Evolutionary conservation across 1,140 invertebrate genomes (phyloP), one percentile per base, ranked within the genome.

Genomic region (Micrasema longulum): DNA sequence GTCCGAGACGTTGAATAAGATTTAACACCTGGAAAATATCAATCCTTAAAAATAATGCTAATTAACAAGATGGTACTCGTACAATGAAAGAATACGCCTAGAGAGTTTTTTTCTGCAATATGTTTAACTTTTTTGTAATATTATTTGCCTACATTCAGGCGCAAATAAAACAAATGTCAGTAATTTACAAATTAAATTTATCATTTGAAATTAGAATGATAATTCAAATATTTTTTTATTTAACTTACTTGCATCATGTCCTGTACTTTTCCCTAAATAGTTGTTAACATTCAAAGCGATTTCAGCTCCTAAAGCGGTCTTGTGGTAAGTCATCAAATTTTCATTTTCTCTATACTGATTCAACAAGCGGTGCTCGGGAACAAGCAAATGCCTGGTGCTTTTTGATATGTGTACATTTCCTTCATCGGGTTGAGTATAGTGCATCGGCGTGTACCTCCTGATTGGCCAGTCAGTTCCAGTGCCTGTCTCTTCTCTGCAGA

Each of bases 391-490:
- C 80, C 91, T 88, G 12, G 91, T 95, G 43, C 91, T 94, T 84
- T 93, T 95, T 7, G 91, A 93, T 36, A 91, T 91, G 53, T 89
- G 89, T 1, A 90, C 91, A 76, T 90, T 89, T 38, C 87, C 88
- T 75, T 92, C 91, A 64, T 92, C 93, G 64, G 93, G 91, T 79
- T 93, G 90, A 4, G 93, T 93, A 80, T 90, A 93, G 76, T 93
- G 90, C 76, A 92, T 87, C 14, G 89, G 91, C 1, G 91, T 93
- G 69, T 91, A 93, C 38, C 91, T 88, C 74, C 90, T 87, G n/a
- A 89, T 83, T 1, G 93, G 92, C 75, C 89, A 90, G 75, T 93
- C 92, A 9, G 93, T 94, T 41, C 88, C 88, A 4, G 83, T 80
- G 50, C 83, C 78, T 72, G 79, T 79, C 55, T 84, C 80, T 67